A percentile compares a stretch with the other conserved stretches of the same genome.
Conservation (phyloP, 2,797 vertebrate genomes). For the Centroberyx gerrardi region DNA sequence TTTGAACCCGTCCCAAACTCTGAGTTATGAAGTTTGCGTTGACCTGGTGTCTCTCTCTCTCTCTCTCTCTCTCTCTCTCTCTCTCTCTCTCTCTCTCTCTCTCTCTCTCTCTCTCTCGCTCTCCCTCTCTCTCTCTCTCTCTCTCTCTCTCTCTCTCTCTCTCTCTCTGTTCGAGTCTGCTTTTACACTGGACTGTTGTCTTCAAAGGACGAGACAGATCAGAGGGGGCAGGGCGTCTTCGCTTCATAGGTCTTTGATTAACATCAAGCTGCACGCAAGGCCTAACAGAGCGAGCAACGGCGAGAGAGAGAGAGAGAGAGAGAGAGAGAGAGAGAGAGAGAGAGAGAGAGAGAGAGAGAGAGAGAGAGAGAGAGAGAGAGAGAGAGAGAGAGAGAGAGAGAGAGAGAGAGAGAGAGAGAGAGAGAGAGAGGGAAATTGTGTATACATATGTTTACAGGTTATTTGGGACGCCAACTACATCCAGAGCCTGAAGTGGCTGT, state of each 20-base stretch:
- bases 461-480: not conserved
- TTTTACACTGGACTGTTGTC: slow-evolving; percentile 9
- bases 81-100: too few relatives aligned
- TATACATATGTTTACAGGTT: not conserved
- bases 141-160: too few relatives aligned
- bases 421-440: not conserved
- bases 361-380: not conserved
- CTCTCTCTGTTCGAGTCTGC: too few relatives aligned
- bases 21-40: not conserved
- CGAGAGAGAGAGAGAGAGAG: not conserved
- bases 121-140: too few relatives aligned
- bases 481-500: not conserved
- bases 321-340: not conserved
- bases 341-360: not conserved
- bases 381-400: not conserved
- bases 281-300: not conserved
- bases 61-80: too few relatives aligned
- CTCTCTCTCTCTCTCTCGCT: too few relatives aligned
- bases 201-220: slow-evolving; percentile 24
- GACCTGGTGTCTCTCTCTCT: not conserved
- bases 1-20: slow-evolving; percentile 4
- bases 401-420: not conserved
- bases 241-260: slow-evolving; percentile 15
- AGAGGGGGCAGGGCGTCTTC: not conserved
- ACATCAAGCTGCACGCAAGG: not conserved